Percentiles rank a stretch among this genome's conserved stretches.
Conservation (phyloP, 2,888 invertebrate genomes). For the Thymelicus sylvestris region DNA sequence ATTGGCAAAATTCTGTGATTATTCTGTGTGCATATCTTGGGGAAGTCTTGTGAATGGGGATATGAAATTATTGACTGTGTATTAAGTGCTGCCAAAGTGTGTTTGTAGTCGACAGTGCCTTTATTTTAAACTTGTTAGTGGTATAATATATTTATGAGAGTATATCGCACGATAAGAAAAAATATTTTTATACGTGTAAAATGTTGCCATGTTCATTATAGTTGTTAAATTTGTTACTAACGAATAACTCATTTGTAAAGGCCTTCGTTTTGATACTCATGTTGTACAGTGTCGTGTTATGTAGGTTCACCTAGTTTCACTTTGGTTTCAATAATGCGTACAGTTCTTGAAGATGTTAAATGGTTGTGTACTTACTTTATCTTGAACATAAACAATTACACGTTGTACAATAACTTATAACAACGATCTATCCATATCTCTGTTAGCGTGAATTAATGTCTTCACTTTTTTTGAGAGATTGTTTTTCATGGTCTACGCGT, state of each 20-base stretch:
- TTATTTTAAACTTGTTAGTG: constrained; percentile 74
- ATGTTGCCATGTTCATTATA: constrained; percentile 83
- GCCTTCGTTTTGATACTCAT: constrained; percentile 41
- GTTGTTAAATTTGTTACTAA: constrained; percentile 66
- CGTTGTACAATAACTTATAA: constrained; percentile 41
- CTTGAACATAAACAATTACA: constrained; percentile 38
- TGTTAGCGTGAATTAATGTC: constrained; percentile 62
- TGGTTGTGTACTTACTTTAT: constrained; percentile 81
- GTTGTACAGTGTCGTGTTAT: constrained; percentile 44
- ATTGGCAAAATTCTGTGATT: constrained; percentile 83
- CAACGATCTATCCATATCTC: constrained; percentile 46
- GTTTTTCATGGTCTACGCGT: constrained; percentile 73
- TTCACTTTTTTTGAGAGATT: constrained; percentile 66
- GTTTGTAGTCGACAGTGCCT: constrained; percentile 85
- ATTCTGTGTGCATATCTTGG: constrained; percentile 64
- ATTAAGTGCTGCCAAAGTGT: constrained; percentile 84
- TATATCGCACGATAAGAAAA: constrained; percentile 77
- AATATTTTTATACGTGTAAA: constrained; percentile 83
- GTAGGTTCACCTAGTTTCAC: constrained; percentile 21
- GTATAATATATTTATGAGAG: constrained; percentile 78
- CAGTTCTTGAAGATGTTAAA: constrained; percentile 63
- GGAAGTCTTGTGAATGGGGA: constrained; percentile 59
- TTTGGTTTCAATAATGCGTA: constrained; percentile 49
- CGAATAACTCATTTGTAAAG: constrained; percentile 42
- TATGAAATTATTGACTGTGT: constrained; percentile 58